Evolutionary conservation across 2,797 vertebrate species (phyloP).

Genomic region (Coendou prehensilis): DNA sequence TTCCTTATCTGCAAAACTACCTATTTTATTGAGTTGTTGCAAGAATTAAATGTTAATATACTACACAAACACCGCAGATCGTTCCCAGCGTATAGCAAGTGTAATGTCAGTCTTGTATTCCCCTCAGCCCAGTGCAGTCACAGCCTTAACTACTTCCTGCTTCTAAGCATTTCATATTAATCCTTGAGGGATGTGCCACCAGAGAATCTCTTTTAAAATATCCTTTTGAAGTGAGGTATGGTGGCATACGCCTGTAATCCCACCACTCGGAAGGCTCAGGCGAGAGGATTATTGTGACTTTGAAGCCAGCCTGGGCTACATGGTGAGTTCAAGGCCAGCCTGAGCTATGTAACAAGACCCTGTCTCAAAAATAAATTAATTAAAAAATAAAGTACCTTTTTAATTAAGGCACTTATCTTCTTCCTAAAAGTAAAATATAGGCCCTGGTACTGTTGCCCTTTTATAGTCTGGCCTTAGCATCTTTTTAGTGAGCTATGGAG

Average conservation of each 20-base stretch:
- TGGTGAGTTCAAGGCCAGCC: background rate
- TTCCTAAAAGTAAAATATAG: background rate
- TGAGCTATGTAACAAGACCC: background rate
- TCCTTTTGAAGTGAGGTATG: background rate
- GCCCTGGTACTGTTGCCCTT: background rate
- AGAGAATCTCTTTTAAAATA: background rate
- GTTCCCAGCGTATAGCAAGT: background rate
- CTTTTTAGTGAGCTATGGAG: background rate
- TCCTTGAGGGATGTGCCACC: background rate
- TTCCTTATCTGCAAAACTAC: background rate
- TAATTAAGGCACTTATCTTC: background rate
- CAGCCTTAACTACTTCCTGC: background rate
- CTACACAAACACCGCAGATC: background rate
- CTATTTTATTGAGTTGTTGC: background rate
- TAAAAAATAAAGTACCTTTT: background rate
- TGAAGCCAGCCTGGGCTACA: background rate
- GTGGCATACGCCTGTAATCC: background rate
- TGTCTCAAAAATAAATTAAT: background rate
- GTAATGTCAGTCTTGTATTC: background rate
- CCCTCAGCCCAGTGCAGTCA: background rate
- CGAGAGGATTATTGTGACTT: background rate
- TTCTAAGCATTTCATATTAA: background rate
- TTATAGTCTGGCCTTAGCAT: background rate
- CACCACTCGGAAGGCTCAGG: background rate
- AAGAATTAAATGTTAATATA: background rate